Evolutionary conservation across 1,140 invertebrate genomes (phyloP).

Genomic region (Physella acuta): DNA sequence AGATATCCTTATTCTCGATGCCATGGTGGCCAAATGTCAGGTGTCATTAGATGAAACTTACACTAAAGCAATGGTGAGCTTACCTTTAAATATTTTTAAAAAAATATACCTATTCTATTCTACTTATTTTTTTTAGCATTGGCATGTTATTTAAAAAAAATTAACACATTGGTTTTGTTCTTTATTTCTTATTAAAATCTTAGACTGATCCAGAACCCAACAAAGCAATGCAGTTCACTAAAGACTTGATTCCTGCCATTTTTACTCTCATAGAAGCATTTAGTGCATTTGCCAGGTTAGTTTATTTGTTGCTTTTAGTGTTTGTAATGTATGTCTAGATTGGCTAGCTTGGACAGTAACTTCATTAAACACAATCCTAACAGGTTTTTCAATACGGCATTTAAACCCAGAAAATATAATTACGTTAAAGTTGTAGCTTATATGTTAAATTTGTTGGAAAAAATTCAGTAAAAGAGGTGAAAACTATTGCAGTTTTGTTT

Average conservation of each 20-base stretch:
- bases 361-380: no score
- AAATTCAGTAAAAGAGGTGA: no score
- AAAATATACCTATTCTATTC: neutral
- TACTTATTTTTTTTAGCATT: neutral
- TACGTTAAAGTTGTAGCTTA: no score
- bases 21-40: conserved; percentile 72
- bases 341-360: no score
- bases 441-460: no score
- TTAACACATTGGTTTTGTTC: neutral
- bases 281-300: conserved; percentile 59
- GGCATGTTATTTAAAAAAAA: neutral
- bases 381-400: no score
- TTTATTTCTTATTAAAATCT: neutral
- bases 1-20: conserved; percentile 70
- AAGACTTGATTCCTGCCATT: conserved; percentile 68
- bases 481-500: no score
- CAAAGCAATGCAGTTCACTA: conserved; percentile 56
- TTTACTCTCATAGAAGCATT: conserved; percentile 68
- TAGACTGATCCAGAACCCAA: conserved; percentile 47
- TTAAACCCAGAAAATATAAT: no score
- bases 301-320: no score
- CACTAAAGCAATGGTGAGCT: conserved; percentile 49
- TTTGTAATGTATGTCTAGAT: no score
- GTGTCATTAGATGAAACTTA: conserved; percentile 67
- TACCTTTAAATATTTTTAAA: neutral